Base-by-base conservation (phyloP, 2,888 invertebrate species). In the Ernsta delagoae region DNA sequence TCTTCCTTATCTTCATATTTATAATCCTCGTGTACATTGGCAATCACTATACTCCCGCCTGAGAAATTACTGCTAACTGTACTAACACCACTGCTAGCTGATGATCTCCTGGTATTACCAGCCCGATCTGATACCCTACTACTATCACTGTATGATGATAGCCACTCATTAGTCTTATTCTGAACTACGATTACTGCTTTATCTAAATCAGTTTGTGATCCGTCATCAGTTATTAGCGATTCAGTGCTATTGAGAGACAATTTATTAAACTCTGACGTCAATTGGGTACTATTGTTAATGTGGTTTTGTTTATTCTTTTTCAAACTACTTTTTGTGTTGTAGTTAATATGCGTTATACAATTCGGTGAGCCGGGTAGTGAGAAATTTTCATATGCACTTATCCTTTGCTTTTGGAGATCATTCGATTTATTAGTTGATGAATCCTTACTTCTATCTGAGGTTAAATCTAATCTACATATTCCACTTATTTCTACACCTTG, bases 1-100 rank as follows among this genome's bases (percentile, higher is more conserved):
- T 96, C 95, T 59, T 96, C 95, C 67, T 93, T 90, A 80, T 97
- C 97, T 36, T 95, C 95, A 79, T 97, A 97, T 63, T 95, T 96
- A 78, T 97, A 97, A 72, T 97, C 95, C 78, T 97, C 97, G 2
- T 96, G 94, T 60, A 96, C 93, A 74, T 92, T 95, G 0, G 95
- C 92, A 66, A 95, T 86, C 56, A 95, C 90, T 4, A 93, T 90
- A 70, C 85, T 88, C 0, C 92, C 90, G 0, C 86, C 84, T 0
- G 90, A 90, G 57, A 84, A 87, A 70, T 84, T 87, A 68, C 91
- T 91, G 71, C 92, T 92, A 0, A 93, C 91, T 54, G 92, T 92
- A 68, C 92, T 92, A 0, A 93, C 91, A 54, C 92, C 92, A 68
- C 92, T 92, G 60, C 92, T 92, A 0, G 89, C 90, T 0, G 92